These are phyloP conservation scores for Nematopogon swammerdamellus DNA, from an alignment of 2,888 invertebrate genomes.

Conservation along the genomic window DNA sequence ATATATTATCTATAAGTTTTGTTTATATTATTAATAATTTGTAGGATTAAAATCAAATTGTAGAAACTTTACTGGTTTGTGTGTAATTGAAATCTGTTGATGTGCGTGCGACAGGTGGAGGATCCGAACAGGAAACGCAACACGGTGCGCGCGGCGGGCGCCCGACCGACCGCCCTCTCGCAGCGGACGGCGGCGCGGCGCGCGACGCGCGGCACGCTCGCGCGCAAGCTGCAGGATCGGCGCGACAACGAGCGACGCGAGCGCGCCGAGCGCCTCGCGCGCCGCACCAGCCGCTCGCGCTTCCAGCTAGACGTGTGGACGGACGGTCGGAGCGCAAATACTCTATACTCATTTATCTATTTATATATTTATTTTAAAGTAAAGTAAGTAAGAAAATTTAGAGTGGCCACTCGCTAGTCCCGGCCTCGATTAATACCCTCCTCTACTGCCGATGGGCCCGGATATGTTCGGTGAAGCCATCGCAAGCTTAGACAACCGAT, in stretches of 20 bases:
- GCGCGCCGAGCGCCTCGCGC: background rate
- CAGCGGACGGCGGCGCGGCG: slow-evolving; percentile 43
- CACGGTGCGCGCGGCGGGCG: slow-evolving; percentile 32
- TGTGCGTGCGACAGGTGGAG: slow-evolving; percentile 40
- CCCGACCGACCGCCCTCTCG: slow-evolving; percentile 36
- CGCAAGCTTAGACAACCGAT: no score
- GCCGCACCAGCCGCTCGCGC: background rate
- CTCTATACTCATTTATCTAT: background rate
- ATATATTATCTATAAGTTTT: no score
- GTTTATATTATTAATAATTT: no score
- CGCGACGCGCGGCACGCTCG: slow-evolving; percentile 42
- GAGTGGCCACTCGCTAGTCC: no score
- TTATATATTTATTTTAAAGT: background rate
- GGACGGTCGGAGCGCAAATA: no score
- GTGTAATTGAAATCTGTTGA: no score
- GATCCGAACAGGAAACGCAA: slow-evolving; percentile 65
- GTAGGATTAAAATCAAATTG: no score
- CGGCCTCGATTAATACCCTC: no score
- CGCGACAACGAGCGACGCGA: slow-evolving; percentile 29
- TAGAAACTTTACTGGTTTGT: no score
- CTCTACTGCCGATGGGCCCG: no score
- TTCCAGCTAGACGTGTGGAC: background rate
- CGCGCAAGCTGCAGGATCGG: slow-evolving; percentile 46
- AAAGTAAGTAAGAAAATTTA: background rate
- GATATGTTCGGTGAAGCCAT: no score